Evolutionary conservation across 2,888 invertebrate species (phyloP).

Genomic region (Conus canariensis): DNA sequence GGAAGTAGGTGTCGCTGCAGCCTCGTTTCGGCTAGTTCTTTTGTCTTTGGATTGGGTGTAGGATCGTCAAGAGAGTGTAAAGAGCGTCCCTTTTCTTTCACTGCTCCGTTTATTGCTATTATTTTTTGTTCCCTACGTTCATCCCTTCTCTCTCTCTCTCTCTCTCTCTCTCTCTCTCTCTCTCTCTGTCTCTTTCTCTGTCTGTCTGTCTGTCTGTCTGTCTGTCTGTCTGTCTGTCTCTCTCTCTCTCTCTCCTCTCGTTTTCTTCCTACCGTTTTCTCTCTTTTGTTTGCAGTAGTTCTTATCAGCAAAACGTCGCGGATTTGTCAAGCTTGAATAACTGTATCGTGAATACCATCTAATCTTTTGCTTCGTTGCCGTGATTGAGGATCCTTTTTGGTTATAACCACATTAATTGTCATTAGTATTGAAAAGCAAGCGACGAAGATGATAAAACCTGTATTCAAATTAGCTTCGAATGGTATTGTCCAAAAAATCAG

Average conservation of each 20-base stretch:
- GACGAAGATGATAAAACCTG: too few relatives aligned
- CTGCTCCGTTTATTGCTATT: too few relatives aligned
- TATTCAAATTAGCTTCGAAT: too few relatives aligned
- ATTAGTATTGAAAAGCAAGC: too few relatives aligned
- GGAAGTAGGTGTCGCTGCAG: conserved; percentile 11
- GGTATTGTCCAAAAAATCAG: too few relatives aligned
- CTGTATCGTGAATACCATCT: not conserved
- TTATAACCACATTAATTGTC: too few relatives aligned
- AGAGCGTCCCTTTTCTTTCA: not conserved
- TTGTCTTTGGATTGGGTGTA: not conserved
- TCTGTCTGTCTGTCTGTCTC: not conserved
- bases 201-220: not conserved
- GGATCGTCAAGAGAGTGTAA: not conserved
- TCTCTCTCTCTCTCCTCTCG: not conserved
- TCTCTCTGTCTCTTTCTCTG: not conserved
- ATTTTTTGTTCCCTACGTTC: not conserved
- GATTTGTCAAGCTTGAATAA: not conserved
- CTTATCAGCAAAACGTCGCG: not conserved
- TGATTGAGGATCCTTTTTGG: too few relatives aligned
- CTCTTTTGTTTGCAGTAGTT: not conserved
- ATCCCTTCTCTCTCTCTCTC: not conserved
- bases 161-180: not conserved
- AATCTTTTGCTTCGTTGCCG: too few relatives aligned
- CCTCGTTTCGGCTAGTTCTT: not conserved
- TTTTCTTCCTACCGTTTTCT: not conserved